Evolutionary conservation across 2,888 invertebrate genomes (phyloP).

Genomic region (Hetaerina titia): DNA sequence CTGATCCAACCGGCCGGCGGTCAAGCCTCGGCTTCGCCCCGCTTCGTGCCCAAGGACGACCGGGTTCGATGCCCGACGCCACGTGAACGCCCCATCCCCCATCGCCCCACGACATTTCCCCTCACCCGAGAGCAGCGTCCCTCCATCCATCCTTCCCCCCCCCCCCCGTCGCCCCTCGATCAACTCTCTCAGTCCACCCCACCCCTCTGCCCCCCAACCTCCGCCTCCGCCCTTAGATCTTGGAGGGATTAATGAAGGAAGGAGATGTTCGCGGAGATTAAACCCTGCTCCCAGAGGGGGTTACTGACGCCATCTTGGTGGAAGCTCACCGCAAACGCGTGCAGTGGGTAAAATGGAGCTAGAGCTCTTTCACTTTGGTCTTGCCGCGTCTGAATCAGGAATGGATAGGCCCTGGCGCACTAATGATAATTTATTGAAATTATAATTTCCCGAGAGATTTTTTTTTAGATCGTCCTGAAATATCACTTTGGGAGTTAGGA

Average conservation of each 20-base stretch:
- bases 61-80: slow-evolving; percentile 64
- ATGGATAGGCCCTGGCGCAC: neutral
- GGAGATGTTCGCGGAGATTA: slow-evolving; percentile 41
- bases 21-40: neutral
- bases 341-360: neutral
- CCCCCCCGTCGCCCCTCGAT: neutral
- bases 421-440: neutral
- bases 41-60: slow-evolving; percentile 62
- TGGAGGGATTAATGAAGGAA: slow-evolving; percentile 50
- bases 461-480: neutral
- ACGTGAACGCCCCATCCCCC: slow-evolving; percentile 2
- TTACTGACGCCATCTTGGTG: slow-evolving; percentile 7
- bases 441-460: neutral
- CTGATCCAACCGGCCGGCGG: neutral
- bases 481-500: neutral
- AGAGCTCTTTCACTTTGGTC: neutral
- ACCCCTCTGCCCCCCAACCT: neutral
- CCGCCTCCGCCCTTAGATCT: neutral
- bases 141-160: neutral
- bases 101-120: neutral
- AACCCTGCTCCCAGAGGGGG: neutral
- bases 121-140: neutral
- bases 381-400: neutral
- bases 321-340: neutral
- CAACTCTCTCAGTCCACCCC: neutral